These are phyloP conservation scores for Lanistes nyassanus DNA, from an alignment of 1,140 invertebrate genomes.

Conservation along the genomic window DNA sequence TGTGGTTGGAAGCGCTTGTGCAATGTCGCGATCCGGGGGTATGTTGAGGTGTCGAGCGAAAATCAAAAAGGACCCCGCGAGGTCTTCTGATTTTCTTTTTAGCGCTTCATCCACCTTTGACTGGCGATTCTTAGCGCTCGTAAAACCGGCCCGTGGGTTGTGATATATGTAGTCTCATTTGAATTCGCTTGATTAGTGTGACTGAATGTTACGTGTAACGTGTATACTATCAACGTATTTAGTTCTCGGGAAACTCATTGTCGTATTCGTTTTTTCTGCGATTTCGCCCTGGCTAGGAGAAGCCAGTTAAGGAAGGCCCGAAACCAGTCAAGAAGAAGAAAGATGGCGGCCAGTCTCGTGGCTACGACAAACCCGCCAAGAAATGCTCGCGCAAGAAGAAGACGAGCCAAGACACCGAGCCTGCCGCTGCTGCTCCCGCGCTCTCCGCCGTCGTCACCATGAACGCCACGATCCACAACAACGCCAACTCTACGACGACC, in stretches of 20 bases:
- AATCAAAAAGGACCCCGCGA: too few species aligned
- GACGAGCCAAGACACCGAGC: neutral
- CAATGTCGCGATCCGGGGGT: too few species aligned
- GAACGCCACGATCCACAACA: neutral
- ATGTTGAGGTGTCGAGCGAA: too few species aligned
- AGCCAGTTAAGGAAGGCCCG: neutral
- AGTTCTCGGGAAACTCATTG: too few species aligned
- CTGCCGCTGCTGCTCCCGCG: neutral
- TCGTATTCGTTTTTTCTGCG: too few species aligned
- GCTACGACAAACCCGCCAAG: neutral
- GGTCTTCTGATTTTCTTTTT: too few species aligned
- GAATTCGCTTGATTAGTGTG: too few species aligned
- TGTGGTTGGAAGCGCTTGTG: too few species aligned
- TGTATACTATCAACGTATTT: neutral
- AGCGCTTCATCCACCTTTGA: too few species aligned
- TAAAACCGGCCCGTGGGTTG: too few species aligned
- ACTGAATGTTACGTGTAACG: neutral
- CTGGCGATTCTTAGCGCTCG: too few species aligned
- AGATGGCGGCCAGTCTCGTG: neutral
- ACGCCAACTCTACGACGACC: constrained; percentile 1
- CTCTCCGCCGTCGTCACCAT: neutral
- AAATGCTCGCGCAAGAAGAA: constrained; percentile 9
- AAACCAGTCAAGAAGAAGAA: neutral
- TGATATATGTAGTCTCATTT: too few species aligned
- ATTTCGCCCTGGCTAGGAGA: neutral